These are phyloP conservation scores for Thysanoteuthis rhombus DNA, from an alignment of 2,888 invertebrate genomes.

Conservation along the genomic window DNA sequence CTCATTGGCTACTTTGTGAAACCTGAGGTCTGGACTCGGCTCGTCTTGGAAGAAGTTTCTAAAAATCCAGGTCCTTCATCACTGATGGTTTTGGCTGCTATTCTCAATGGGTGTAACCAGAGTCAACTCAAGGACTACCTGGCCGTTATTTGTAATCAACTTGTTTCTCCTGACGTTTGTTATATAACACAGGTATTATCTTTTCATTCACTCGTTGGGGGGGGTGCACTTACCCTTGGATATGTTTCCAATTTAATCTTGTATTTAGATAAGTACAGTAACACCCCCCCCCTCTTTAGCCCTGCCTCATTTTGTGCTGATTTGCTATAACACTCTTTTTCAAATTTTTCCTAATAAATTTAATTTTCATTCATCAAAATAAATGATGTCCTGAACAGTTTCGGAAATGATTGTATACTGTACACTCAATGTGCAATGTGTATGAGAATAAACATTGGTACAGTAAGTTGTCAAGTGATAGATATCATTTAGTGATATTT, in stretches of 20 bases:
- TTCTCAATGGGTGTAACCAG: constrained; percentile 56
- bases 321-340: too few species aligned
- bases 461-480: too few species aligned
- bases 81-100: constrained; percentile 58
- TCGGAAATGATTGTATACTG: too few species aligned
- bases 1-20: constrained; percentile 81
- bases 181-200: constrained; percentile 63
- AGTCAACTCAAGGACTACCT: constrained; percentile 70
- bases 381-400: too few species aligned
- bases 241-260: background rate
- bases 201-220: background rate
- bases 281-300: too few species aligned
- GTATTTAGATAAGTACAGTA: background rate
- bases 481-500: too few species aligned
- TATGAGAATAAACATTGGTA: too few species aligned
- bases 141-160: constrained; percentile 72
- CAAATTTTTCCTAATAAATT: too few species aligned
- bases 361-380: too few species aligned
- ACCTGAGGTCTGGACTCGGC: constrained; percentile 76
- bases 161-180: constrained; percentile 75
- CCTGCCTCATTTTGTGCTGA: too few species aligned
- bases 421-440: too few species aligned
- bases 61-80: constrained; percentile 52
- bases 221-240: too few species aligned
- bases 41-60: constrained; percentile 63